Evolutionary conservation across 2,888 invertebrate genomes (phyloP).

Genomic region (Camponotus fellah): DNA sequence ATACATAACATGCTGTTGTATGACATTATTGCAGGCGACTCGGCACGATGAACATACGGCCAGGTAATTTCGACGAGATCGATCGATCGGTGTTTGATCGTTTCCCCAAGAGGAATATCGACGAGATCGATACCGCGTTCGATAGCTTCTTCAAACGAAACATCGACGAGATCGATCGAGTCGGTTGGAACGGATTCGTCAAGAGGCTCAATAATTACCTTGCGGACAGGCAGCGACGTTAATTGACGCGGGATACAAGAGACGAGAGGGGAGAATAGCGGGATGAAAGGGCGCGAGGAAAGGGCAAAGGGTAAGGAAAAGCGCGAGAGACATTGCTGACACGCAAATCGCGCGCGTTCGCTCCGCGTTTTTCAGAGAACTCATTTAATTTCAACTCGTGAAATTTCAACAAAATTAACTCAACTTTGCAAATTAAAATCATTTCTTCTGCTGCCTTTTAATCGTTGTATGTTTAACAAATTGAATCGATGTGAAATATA

Average conservation of each 20-base stretch:
- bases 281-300: slow-evolving; percentile 1
- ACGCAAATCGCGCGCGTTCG: background rate
- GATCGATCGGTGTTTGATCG: slow-evolving; percentile 88
- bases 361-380: background rate
- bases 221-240: slow-evolving; percentile 25
- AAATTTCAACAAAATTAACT: slow-evolving; percentile 16
- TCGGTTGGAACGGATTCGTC: slow-evolving; percentile 86
- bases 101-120: slow-evolving; percentile 88
- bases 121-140: slow-evolving; percentile 90
- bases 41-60: slow-evolving; percentile 9
- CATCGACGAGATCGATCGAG: slow-evolving; percentile 86
- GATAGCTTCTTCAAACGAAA: slow-evolving; percentile 88
- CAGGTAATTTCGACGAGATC: slow-evolving; percentile 89
- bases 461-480: background rate
- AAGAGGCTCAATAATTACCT: slow-evolving; percentile 78
- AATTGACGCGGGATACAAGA: slow-evolving; percentile 1
- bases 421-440: background rate
- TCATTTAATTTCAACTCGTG: background rate
- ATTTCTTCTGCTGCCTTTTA: background rate
- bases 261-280: background rate
- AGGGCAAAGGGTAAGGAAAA: background rate
- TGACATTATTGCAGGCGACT: slow-evolving; percentile 25
- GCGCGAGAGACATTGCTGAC: background rate
- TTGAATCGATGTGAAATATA: background rate
- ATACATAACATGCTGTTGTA: background rate